Evolutionary conservation across 2,113 vertebrate species (phyloP).

Genomic region (Gracilinanus agilis): DNA sequence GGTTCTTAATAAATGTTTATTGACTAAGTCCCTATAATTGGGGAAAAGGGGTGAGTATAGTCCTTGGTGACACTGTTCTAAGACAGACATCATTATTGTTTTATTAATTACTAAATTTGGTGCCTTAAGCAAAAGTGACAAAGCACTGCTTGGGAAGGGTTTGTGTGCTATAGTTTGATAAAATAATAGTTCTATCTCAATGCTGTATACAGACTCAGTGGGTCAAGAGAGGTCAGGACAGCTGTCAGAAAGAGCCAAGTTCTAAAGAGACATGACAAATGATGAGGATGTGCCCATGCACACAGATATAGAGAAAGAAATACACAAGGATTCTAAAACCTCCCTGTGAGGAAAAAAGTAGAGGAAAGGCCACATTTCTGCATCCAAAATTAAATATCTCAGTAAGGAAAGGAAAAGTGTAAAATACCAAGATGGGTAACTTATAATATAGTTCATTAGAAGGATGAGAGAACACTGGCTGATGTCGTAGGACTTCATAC

Average conservation of each 20-base stretch:
- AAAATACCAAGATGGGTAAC: neutral
- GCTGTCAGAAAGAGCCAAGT: neutral
- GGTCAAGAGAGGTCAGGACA: neutral
- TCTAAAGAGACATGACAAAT: slow-evolving; percentile 45
- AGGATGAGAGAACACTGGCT: slow-evolving; percentile 2
- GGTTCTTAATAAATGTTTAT: neutral
- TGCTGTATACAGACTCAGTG: neutral
- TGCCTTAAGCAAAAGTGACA: slow-evolving; percentile 23
- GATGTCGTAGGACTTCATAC: neutral
- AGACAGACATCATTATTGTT: neutral
- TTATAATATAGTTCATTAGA: neutral
- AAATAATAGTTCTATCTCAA: neutral
- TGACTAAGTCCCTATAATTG: neutral
- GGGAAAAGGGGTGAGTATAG: neutral
- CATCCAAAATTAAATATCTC: neutral
- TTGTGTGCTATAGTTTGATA: slow-evolving; percentile 46
- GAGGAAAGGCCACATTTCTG: neutral
- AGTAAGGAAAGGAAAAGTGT: neutral
- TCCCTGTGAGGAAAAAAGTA: neutral
- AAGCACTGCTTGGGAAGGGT: neutral
- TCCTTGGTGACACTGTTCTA: slow-evolving; percentile 1
- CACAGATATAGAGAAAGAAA: neutral
- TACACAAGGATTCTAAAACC: neutral
- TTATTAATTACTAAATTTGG: slow-evolving; percentile 35
- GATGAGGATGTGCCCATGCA: neutral